These are phyloP conservation scores for Scaptomyza hsui DNA, from an alignment of 1,140 invertebrate species.

Conservation along the genomic window DNA sequence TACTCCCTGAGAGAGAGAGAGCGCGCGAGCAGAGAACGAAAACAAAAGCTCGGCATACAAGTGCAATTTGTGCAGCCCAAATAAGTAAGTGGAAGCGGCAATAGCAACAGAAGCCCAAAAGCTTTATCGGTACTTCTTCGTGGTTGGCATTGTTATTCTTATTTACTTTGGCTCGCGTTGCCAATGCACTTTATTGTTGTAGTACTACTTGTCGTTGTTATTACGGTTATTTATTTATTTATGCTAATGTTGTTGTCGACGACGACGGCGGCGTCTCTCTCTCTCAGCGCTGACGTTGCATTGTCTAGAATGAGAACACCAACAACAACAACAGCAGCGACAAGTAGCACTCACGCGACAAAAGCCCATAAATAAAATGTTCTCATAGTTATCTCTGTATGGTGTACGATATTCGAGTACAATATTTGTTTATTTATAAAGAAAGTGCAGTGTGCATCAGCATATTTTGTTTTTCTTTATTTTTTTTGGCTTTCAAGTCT, in stretches of 20 bases:
- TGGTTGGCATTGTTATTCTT: constrained; percentile 46
- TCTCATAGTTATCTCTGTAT: constrained; percentile 60
- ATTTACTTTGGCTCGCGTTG: constrained; percentile 54
- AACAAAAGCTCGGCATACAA: constrained; percentile 52
- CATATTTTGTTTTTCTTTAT: constrained; percentile 7
- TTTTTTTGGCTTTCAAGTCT: constrained; percentile 2
- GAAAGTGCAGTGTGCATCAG: constrained; percentile 53
- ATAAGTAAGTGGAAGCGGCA: constrained; percentile 17
- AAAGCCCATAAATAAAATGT: constrained; percentile 65
- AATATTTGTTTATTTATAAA: constrained; percentile 38
- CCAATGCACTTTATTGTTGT: constrained; percentile 42
- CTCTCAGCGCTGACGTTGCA: constrained; percentile 56
- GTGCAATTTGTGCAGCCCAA: constrained; percentile 44
- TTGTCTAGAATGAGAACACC: constrained; percentile 77
- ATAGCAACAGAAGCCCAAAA: constrained; percentile 53
- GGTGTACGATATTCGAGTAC: constrained; percentile 16
- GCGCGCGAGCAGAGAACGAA: constrained; percentile 38
- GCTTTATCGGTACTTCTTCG: constrained; percentile 53
- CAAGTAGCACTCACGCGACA: constrained; percentile 73
- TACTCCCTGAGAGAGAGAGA: constrained; percentile 32
- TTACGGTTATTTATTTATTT: constrained; percentile 81
- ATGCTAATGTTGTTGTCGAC: constrained; percentile 71
- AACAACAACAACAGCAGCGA: constrained; percentile 33
- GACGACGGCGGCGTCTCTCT: constrained; percentile 14
- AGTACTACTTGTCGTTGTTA: constrained; percentile 34